Evolutionary conservation across 2,888 invertebrate genomes (phyloP).

Genomic region (Epirrita christyi): DNA sequence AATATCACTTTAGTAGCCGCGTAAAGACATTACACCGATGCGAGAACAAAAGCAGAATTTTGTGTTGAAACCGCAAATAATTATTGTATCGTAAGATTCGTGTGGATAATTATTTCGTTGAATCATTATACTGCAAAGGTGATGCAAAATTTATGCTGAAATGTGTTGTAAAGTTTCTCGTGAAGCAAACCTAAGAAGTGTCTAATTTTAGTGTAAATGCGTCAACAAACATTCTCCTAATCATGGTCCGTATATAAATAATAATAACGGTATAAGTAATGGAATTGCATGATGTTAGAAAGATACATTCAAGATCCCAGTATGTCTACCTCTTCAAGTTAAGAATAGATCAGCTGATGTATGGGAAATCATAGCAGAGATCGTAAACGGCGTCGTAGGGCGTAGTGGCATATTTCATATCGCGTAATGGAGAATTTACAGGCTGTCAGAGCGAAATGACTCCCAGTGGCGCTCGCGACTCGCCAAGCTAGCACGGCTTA

Average conservation of each 20-base stretch:
- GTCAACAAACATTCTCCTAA: too few species aligned
- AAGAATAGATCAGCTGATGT: conserved; percentile 50
- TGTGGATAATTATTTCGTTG: conserved; percentile 64
- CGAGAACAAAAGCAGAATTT: conserved; percentile 77
- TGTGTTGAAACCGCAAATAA: conserved; percentile 76
- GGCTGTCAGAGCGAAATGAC: conserved; percentile 82
- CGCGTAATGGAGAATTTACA: conserved; percentile 85
- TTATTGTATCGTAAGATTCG: conserved; percentile 61
- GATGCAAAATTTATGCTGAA: conserved; percentile 52
- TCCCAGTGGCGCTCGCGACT: conserved; percentile 76
- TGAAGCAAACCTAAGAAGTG: conserved; percentile 18
- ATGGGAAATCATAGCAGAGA: conserved; percentile 59
- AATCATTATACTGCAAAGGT: conserved; percentile 58
- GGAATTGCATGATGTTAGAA: background rate
- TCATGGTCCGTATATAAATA: too few species aligned
- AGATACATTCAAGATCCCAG: conserved; percentile 10
- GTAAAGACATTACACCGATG: conserved; percentile 70
- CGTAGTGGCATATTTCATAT: conserved; percentile 81
- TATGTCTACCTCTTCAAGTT: conserved; percentile 17
- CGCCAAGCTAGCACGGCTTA: conserved; percentile 36
- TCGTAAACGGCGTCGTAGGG: conserved; percentile 67
- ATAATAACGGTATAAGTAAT: background rate
- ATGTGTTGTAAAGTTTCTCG: conserved; percentile 44
- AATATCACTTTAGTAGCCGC: conserved; percentile 76
- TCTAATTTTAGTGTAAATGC: too few species aligned